phyloP scores from a whole-genome alignment of 2,888 invertebrate genomes.

The Invenusta paracnida region DNA sequence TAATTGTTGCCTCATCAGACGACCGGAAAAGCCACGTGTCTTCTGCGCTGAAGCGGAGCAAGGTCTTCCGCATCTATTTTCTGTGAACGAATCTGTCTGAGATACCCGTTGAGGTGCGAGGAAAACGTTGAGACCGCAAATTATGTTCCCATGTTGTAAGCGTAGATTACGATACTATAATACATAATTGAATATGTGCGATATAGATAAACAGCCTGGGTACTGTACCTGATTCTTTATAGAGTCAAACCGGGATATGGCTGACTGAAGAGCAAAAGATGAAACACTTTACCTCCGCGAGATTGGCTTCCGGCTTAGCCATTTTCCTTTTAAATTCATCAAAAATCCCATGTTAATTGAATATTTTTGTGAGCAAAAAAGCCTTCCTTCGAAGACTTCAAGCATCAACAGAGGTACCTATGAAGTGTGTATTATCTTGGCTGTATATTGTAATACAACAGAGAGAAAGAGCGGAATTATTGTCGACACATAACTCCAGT shows the following conservation, averaged over 20 bases:
- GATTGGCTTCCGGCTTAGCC: background rate
- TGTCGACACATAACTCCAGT: background rate
- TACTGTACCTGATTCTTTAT: too few species aligned
- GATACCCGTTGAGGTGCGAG: too few species aligned
- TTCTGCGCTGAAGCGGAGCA: background rate
- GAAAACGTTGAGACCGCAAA: too few species aligned
- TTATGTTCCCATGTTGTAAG: too few species aligned
- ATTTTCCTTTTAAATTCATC: background rate
- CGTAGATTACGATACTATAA: too few species aligned
- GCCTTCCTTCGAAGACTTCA: background rate
- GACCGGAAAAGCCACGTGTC: background rate
- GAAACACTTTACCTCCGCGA: background rate
- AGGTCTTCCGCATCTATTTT: background rate
- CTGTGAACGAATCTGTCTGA: too few species aligned
- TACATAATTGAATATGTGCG: too few species aligned
- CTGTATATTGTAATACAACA: too few species aligned
- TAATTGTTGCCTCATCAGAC: background rate
- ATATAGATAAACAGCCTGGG: too few species aligned
- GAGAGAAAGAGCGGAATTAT: too few species aligned
- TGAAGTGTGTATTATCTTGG: too few species aligned
- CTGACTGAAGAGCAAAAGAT: background rate
- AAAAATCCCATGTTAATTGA: background rate
- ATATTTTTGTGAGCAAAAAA: background rate
- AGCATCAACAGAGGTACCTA: background rate
- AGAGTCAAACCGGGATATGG: background rate